phyloP scores from a whole-genome alignment of 1,140 invertebrate species.

The Drosophila nigromelanica region DNA sequence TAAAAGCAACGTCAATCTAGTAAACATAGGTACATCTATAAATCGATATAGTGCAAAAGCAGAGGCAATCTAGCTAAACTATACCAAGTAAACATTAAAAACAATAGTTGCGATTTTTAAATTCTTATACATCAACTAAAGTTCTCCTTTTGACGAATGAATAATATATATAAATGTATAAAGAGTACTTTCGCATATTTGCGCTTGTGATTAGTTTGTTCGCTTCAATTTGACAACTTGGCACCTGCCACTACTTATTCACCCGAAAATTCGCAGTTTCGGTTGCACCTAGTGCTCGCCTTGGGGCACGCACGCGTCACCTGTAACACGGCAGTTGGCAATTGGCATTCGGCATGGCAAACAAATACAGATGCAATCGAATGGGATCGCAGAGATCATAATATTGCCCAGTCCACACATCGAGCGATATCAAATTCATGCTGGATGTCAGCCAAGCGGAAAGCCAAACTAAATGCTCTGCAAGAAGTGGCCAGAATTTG shows the following conservation, averaged over 20 bases:
- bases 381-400: conserved; percentile 39
- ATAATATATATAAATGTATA: background rate
- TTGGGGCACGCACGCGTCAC: conserved; percentile 4
- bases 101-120: too few species aligned
- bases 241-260: conserved; percentile 3
- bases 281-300: background rate
- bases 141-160: too few species aligned
- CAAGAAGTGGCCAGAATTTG: conserved; percentile 16
- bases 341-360: background rate
- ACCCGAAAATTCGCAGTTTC: background rate
- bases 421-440: conserved; percentile 59
- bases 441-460: conserved; percentile 67
- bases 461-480: conserved; percentile 42
- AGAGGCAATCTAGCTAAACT: too few species aligned
- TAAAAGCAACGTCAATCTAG: too few species aligned
- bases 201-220: background rate
- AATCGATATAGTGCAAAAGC: too few species aligned
- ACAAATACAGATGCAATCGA: conserved; percentile 1
- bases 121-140: too few species aligned
- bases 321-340: background rate
- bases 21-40: too few species aligned
- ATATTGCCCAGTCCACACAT: conserved; percentile 23
- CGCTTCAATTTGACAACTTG: background rate
- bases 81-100: too few species aligned
- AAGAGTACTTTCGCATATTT: background rate